Conservation (phyloP, 2,797 vertebrate genomes). For the Brachyalestes nurse region DNA sequence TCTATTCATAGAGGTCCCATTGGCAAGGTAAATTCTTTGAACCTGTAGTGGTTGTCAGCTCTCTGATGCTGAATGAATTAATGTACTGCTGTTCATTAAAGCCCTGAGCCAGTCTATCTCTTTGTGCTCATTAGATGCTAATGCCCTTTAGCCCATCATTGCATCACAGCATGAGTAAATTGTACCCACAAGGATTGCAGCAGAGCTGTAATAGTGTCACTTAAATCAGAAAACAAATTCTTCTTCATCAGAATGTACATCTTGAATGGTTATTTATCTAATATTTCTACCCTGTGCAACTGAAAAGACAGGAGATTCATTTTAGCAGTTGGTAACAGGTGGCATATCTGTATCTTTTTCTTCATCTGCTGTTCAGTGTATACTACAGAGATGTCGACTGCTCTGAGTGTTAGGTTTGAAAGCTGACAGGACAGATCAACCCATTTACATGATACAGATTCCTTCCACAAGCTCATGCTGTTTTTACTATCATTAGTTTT, state of each 20-base stretch:
- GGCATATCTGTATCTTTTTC: constrained; percentile 50
- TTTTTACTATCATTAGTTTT: neutral
- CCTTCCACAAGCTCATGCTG: neutral
- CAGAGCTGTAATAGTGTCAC: neutral
- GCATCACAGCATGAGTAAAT: neutral
- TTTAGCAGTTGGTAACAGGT: constrained; percentile 52
- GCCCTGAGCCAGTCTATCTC: constrained; percentile 3
- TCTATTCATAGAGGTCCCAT: constrained; percentile 53
- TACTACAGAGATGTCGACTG: constrained; percentile 39
- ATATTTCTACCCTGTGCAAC: constrained; percentile 9
- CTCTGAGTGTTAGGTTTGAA: constrained; percentile 3
- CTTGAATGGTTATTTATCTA: constrained; percentile 5
- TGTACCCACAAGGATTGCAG: neutral
- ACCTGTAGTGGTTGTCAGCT: constrained; percentile 38
- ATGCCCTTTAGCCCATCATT: constrained; percentile 14
- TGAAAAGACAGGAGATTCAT: neutral
- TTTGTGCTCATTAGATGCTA: constrained; percentile 9
- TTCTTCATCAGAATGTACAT: neutral
- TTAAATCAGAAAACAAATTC: neutral
- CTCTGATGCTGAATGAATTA: constrained; percentile 33
- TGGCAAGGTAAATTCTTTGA: constrained; percentile 50
- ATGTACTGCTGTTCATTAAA: constrained; percentile 21
- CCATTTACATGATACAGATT: constrained; percentile 21
- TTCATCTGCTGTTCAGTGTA: constrained; percentile 54
- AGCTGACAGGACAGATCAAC: neutral